Base-by-base conservation (phyloP, 2,113 vertebrate species). In the Mus spicilegus region DNA sequence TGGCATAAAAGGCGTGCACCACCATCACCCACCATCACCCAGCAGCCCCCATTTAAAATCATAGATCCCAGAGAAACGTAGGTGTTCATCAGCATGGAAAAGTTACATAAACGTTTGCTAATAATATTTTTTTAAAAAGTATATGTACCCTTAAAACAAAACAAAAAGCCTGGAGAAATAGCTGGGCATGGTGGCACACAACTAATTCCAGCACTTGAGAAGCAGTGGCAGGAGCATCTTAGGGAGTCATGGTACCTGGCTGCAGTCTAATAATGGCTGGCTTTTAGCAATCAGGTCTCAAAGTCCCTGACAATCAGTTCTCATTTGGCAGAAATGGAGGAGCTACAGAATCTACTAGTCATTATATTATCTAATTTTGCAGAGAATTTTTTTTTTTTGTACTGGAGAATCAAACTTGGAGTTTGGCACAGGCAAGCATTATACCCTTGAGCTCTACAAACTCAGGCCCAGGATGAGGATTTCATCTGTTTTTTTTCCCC, bases 201-300 rank as follows among this genome's bases (percentile, higher is more conserved):
- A 4, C 39, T 19, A 30, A 30, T 65, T 65, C 39, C 4, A 85
- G 58, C 24, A 65, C 82, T 65, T 28, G 30, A 65, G 56, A 84
- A 33, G n/a, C 56, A 63, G n/a, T 10, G 3, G n/a, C 39, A 85
- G 39, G 58, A 46, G 3, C 58, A 42, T 65, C 36, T 61, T 42
- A 63, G 81, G n/a, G 20, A 88, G 69, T n/a, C 24, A 7, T 39
- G 24, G 4, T 73, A 51, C 69, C 51, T 36, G 26, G 11, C 58
- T 8, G 49, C 36, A 88, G n/a, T 72, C 90, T 89, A 95, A 72
- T 86, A 95, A 88, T 63, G 65, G 36, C 73, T 90, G 58, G 3
- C 9, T 94, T 93, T 92, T 51, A 84, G 90, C 10, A 92, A 91
- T 20, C 51, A 88, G 70, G 54, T 80, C 42, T 96, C 78, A 88